Conservation (phyloP, 2,797 vertebrate genomes). For the Selene dorsalis region DNA sequence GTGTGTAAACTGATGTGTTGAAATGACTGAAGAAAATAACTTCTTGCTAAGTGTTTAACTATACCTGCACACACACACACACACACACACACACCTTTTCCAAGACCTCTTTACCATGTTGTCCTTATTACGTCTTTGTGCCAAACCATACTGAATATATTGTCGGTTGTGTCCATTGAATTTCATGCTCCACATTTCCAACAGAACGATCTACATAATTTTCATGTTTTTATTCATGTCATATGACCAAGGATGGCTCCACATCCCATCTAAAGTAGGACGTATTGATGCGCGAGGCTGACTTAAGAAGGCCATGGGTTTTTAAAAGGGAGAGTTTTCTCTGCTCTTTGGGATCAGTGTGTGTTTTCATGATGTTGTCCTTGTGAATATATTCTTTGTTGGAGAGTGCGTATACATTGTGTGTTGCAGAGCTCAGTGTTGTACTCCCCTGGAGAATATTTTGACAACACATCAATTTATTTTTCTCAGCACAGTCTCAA, state of each 20-base stretch:
- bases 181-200: conserved; percentile 46
- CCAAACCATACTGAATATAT: conserved; percentile 47
- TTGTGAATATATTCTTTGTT: conserved; percentile 16
- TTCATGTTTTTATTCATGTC: conserved; percentile 78
- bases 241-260: conserved; percentile 5
- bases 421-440: neutral
- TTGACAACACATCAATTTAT: conserved; percentile 8
- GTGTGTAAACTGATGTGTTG: neutral
- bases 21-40: neutral
- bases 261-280: conserved; percentile 19
- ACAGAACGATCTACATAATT: conserved; percentile 61
- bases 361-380: conserved; percentile 1
- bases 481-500: neutral
- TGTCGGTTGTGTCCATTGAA: conserved; percentile 16
- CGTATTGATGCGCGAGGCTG: conserved; percentile 33
- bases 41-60: too few species aligned
- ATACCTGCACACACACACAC: neutral
- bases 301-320: conserved; percentile 45
- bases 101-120: conserved; percentile 40
- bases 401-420: neutral
- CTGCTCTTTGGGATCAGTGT: neutral
- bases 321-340: conserved; percentile 13
- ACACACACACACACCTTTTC: neutral
- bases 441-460: neutral
- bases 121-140: conserved; percentile 63